Percentiles rank a stretch among this genome's conserved stretches.
These are phyloP conservation scores for Naso thynnoides DNA, from an alignment of 2,797 vertebrate genomes.

Conservation along the genomic window DNA sequence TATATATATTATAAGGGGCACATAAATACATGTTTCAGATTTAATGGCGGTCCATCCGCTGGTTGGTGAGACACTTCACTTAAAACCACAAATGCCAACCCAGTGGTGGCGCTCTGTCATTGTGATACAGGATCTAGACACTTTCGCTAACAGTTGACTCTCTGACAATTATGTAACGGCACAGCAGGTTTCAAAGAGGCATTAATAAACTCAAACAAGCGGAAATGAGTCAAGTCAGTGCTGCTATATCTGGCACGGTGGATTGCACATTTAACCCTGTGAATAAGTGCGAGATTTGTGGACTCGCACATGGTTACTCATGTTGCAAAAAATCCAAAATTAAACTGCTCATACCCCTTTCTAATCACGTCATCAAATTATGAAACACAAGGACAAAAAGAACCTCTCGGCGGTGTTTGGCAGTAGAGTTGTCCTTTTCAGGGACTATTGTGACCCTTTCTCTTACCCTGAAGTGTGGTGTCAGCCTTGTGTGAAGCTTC, in stretches of 20 bases:
- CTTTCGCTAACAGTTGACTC: no score
- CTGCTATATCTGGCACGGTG: slow-evolving; percentile 33
- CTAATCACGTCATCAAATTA: slow-evolving; percentile 26
- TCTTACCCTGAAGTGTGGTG: slow-evolving; percentile 43
- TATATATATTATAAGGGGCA: no score
- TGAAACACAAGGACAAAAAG: slow-evolving; percentile 36
- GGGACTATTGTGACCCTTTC: slow-evolving; percentile 50
- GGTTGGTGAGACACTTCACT: slow-evolving; percentile 4
- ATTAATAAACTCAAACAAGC: slow-evolving; percentile 26
- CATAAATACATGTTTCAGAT: neutral
- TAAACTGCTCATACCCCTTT: slow-evolving; percentile 28
- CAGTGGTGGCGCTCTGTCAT: neutral
- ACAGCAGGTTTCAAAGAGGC: slow-evolving; percentile 19
- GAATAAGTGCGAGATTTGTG: slow-evolving; percentile 32
- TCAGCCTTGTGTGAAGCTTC: slow-evolving; percentile 69
- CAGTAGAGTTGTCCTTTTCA: slow-evolving; percentile 25
- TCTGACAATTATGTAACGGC: slow-evolving; percentile 22
- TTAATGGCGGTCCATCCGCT: neutral
- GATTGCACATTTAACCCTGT: slow-evolving; percentile 28
- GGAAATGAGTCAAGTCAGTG: slow-evolving; percentile 31
- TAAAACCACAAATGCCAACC: slow-evolving; percentile 6
- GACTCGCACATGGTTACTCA: slow-evolving; percentile 33
- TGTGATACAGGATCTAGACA: neutral
- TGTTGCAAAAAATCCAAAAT: slow-evolving; percentile 56
- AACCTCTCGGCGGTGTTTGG: slow-evolving; percentile 15